Evolutionary conservation across 2,888 invertebrate species (phyloP).

Genomic region (Lasioglossum pauxillum): DNA sequence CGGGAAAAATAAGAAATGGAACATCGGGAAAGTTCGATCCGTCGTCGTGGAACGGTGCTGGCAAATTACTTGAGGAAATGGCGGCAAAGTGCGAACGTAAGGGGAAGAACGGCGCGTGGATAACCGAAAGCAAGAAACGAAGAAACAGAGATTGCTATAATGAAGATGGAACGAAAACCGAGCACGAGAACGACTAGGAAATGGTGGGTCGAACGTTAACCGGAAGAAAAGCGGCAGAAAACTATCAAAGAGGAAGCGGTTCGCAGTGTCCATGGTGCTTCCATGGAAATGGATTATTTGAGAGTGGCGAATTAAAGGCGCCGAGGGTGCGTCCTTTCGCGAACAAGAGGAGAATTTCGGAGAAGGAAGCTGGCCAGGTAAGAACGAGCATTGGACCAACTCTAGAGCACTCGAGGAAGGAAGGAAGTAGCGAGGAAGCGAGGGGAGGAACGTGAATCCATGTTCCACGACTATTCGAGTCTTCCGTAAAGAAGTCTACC

Average conservation of each 20-base stretch:
- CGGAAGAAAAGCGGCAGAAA: not conserved
- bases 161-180: not conserved
- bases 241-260: constrained; percentile 25
- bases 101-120: not conserved
- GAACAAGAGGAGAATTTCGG: constrained; percentile 44
- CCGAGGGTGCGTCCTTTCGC: constrained; percentile 4
- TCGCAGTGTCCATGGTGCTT: constrained; percentile 21
- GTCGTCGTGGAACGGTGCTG: constrained; percentile 7
- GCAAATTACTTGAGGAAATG: constrained; percentile 39
- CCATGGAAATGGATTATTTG: constrained; percentile 55
- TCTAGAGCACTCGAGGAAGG: constrained; percentile 44
- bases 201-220: not conserved
- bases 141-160: constrained; percentile 18
- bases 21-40: constrained; percentile 33
- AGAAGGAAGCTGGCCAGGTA: constrained; percentile 44
- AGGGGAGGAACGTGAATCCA: constrained; percentile 35
- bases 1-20: constrained; percentile 37
- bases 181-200: not conserved
- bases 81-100: constrained; percentile 9
- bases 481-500: constrained; percentile 32
- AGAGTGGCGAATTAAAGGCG: constrained; percentile 48
- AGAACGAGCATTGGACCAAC: constrained; percentile 46
- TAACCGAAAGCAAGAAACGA: not conserved
- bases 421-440: constrained; percentile 36
- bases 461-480: constrained; percentile 32